Base-by-base conservation (phyloP, 2,888 invertebrate genomes). In the Incurvaria masculella region DNA sequence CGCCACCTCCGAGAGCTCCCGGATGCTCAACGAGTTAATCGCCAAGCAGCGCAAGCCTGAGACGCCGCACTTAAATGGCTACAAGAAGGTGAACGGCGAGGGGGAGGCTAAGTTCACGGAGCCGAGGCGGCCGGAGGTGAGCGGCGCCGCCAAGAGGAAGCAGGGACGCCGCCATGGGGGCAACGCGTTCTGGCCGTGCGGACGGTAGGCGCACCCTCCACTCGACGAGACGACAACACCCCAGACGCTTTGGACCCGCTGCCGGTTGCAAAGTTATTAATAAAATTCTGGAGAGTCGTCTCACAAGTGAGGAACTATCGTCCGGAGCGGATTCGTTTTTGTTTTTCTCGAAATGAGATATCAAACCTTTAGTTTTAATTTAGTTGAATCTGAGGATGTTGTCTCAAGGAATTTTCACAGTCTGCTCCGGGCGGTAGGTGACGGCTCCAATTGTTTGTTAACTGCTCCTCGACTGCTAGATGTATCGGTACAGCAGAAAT, bases 71-170 rank as follows among this genome's bases (percentile, higher is more conserved):
- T n/a, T n/a, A n/a, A 33, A 33, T 11, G 33, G 33, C 11, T 8
- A 14, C 33, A 50, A 46, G 42, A 44, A 50, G 21, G 20, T 49
- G 19, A 53, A 53, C 33, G 33, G 33, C 8, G 4, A 14, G 3
- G 33, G 3, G 33, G 23, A 23, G 23, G 14, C 6, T n/a, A 14
- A 33, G 8, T 4, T 8, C 8, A n/a, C 8, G 33, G 3, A 4
- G 11, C 3, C 23, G 33, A 8, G 11, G 3, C 8, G 33, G 14
- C 11, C 8, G 33, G 14, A 23, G 46, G 39, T 52, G 19, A 66
- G 61, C 59, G 79, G 79, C 39, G 79, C 79, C 10, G 66, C 64
- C 59, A 79, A 79, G 54, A 59, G 79, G 53, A 79, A 79, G 59
- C 61, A 69, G 58, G 75, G 75, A 0, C 56, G 76, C 0, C 57